Evolutionary conservation across 1,140 invertebrate species (phyloP).

Genomic region (Lepidostoma basale): DNA sequence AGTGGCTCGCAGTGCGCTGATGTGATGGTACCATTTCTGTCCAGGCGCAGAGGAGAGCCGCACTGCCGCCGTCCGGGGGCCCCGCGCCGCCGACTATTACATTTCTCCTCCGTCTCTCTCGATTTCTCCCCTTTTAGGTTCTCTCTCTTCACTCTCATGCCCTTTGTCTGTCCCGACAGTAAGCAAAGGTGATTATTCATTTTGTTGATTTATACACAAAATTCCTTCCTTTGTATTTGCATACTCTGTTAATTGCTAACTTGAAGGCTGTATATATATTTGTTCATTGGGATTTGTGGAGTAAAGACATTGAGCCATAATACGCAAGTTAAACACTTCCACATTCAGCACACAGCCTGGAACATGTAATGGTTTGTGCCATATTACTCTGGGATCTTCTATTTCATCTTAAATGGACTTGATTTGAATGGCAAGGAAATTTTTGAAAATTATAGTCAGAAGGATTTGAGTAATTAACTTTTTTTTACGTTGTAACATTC

Average conservation of each 20-base stretch:
- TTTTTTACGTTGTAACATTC: conserved; percentile 32
- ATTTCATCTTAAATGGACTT: no score
- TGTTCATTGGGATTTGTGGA: no score
- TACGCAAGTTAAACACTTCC: no score
- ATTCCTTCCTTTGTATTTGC: neutral
- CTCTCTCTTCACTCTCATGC: neutral
- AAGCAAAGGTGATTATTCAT: conserved; percentile 35
- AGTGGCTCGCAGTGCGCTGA: conserved; percentile 42
- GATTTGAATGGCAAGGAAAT: neutral
- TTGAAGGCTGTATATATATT: no score
- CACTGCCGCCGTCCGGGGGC: conserved; percentile 21
- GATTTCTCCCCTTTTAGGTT: conserved; percentile 4
- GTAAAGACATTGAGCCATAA: no score
- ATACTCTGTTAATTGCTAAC: neutral
- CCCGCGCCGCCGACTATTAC: conserved; percentile 18
- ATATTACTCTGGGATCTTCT: no score
- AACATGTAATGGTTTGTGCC: no score
- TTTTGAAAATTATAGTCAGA: neutral
- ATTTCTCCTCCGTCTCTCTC: conserved; percentile 22
- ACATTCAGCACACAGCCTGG: no score
- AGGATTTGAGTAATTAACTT: conserved; percentile 7
- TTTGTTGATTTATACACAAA: conserved; percentile 28
- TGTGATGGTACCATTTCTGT: conserved; percentile 45
- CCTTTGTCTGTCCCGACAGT: conserved; percentile 20
- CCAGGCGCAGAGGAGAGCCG: conserved; percentile 35